Evolutionary conservation across 2,888 invertebrate genomes (phyloP), one percentile per base, ranked within the genome.

Genomic region (Gari tellinella): DNA sequence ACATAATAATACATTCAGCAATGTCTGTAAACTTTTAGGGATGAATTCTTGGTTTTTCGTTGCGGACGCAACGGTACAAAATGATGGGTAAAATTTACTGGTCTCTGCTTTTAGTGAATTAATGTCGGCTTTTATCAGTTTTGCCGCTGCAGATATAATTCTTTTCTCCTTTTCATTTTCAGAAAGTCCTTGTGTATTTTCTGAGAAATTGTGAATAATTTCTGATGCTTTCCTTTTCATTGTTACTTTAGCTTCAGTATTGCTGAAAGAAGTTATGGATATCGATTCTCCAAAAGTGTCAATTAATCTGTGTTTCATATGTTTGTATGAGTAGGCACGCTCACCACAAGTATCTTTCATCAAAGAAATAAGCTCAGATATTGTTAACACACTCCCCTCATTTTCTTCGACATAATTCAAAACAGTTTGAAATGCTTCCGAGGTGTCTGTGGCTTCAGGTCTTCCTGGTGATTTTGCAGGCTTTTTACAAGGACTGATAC

Each of bases 111-210:
- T 8, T 1, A 82, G 25, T 21, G 15, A 15, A 61, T 68, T 77
- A 14, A 81, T 83, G 49, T 85, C 85, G 62, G n/a, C 55, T 61
- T 66, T 76, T 8, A 84, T 83, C 15, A 84, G 51, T 46, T 81
- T 72, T 46, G 79, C 84, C 19, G 83, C 84, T 19, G 77, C 45
- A 57, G 68, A 26, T 10, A 84, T 72, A n/a, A 84, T 53, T 37
- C 41, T 52, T 37, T 31, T 19, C 55, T 80, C 74, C 17, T 80
- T 48, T 38, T 46, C 19, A 12, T 73, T 56, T 4, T 64, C 37
- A 23, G 58, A 55, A 12, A 56, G 31, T 15, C 19, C 15, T 25
- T 55, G 49, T 26, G 38, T 37, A 25, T 52, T 53, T 17, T 70
- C 41, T 26, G 70, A 64, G 26, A 70, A 79, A 0, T 73, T 56